Evolutionary conservation across 1,140 invertebrate genomes (phyloP).

Genomic region (Zaprionus nigranus): DNA sequence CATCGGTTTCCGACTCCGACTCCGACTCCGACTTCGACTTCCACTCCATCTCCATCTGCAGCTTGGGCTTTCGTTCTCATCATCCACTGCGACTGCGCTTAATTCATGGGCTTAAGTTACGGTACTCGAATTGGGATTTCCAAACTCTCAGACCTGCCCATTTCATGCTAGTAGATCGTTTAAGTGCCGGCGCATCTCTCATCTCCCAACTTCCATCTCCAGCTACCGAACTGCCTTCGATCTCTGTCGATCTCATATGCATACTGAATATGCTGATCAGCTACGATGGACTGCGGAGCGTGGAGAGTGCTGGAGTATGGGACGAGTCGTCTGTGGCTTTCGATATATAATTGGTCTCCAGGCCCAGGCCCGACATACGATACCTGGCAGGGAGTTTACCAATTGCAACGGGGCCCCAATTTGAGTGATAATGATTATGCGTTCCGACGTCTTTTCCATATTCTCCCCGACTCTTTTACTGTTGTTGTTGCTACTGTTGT

Average conservation of each 20-base stretch:
- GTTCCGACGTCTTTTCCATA: conserved; percentile 67
- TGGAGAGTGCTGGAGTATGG: not conserved
- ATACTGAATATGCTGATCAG: conserved; percentile 52
- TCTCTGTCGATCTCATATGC: conserved; percentile 54
- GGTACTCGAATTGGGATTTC: conserved; percentile 63
- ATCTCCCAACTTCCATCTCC: not conserved
- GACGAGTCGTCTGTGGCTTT: conserved; percentile 65
- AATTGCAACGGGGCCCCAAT: conserved; percentile 66
- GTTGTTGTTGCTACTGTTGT: conserved; percentile 20
- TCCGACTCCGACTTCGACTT: not conserved
- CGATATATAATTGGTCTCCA: conserved; percentile 69
- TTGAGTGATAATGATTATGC: conserved; percentile 80
- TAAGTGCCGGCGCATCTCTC: conserved; percentile 46
- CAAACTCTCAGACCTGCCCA: conserved; percentile 48
- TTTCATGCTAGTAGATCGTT: conserved; percentile 70
- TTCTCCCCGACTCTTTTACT: conserved; percentile 20
- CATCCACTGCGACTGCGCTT: conserved; percentile 44
- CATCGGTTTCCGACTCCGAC: conserved; percentile 6
- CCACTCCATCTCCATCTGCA: not conserved
- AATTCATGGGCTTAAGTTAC: conserved; percentile 70
- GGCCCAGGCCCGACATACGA: not conserved
- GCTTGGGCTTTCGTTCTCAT: conserved; percentile 36
- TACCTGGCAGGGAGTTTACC: conserved; percentile 16
- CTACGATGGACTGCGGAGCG: not conserved
- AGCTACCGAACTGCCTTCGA: conserved; percentile 4